A percentile compares a stretch with the other conserved stretches of the same genome.
Evolutionary conservation across 2,113 vertebrate genomes (phyloP).

Genomic region (Myrmophylax atrothorax): DNA sequence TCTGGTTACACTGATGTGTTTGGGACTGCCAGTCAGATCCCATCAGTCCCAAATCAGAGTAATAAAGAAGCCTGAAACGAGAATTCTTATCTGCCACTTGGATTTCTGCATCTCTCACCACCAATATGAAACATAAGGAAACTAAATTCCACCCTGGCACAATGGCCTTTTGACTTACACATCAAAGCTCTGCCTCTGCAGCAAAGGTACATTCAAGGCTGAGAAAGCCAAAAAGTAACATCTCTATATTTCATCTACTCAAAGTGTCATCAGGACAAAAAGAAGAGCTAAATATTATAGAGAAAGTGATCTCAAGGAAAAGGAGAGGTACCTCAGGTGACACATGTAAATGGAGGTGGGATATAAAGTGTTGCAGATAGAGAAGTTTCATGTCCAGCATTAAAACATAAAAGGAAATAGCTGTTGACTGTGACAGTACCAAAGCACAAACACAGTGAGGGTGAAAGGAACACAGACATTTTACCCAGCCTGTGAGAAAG

Average conservation of each 20-base stretch:
- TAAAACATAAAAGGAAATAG: background rate
- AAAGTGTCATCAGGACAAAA: background rate
- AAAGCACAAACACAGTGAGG: background rate
- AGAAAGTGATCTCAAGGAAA: background rate
- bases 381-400: background rate
- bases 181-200: background rate
- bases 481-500: background rate
- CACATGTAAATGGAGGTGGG: background rate
- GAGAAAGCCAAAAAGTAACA: background rate
- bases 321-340: background rate
- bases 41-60: background rate
- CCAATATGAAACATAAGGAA: background rate
- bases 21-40: background rate
- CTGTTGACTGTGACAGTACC: background rate
- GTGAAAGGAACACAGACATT: background rate
- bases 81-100: background rate
- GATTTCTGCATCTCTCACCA: conserved; percentile 3
- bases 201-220: background rate
- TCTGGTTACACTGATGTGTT: background rate
- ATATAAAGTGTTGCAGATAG: background rate
- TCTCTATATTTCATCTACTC: background rate
- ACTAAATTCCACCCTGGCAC: background rate
- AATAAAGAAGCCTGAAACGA: background rate
- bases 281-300: background rate
- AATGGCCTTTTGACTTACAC: background rate